Evolutionary conservation across 2,888 invertebrate genomes (phyloP).

Genomic region (Ennomos erosarius): DNA sequence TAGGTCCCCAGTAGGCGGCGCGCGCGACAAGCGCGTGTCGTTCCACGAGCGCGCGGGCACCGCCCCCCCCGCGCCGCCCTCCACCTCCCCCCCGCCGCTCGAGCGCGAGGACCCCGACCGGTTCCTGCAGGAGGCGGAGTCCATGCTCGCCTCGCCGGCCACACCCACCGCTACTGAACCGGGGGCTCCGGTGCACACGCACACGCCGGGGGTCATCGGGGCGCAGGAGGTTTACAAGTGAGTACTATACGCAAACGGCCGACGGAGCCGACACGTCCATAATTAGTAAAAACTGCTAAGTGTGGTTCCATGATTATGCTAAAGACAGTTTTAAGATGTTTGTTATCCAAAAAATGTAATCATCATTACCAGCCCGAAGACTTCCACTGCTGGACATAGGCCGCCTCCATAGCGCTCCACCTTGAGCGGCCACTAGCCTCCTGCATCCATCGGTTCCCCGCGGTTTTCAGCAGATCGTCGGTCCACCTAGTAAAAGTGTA

Average conservation of each 20-base stretch:
- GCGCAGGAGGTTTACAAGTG: constrained; percentile 98
- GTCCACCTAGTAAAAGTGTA: too few species aligned
- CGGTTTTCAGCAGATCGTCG: too few species aligned
- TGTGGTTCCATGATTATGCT: too few species aligned
- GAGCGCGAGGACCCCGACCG: constrained; percentile 91
- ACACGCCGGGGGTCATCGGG: constrained; percentile 98
- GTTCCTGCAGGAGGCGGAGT: constrained; percentile 92
- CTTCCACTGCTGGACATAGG: too few species aligned
- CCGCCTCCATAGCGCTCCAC: too few species aligned
- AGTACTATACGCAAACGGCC: background rate
- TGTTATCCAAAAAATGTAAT: too few species aligned
- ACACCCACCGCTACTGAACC: constrained; percentile 86
- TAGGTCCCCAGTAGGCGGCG: constrained; percentile 64
- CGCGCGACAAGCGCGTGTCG: constrained; percentile 89
- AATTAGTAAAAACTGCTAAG: too few species aligned
- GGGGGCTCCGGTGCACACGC: constrained; percentile 62
- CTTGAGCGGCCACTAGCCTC: too few species aligned
- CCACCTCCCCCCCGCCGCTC: constrained; percentile 55
- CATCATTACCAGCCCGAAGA: too few species aligned
- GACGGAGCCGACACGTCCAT: too few species aligned
- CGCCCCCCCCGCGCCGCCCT: constrained; percentile 48
- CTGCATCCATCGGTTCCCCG: too few species aligned
- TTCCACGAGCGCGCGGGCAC: constrained; percentile 87
- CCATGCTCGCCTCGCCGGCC: constrained; percentile 90
- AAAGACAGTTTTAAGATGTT: too few species aligned